Evolutionary conservation across 2,888 invertebrate species (phyloP), one percentile per base, ranked within the genome.

Genomic region (Chrysolina oricalcia): DNA sequence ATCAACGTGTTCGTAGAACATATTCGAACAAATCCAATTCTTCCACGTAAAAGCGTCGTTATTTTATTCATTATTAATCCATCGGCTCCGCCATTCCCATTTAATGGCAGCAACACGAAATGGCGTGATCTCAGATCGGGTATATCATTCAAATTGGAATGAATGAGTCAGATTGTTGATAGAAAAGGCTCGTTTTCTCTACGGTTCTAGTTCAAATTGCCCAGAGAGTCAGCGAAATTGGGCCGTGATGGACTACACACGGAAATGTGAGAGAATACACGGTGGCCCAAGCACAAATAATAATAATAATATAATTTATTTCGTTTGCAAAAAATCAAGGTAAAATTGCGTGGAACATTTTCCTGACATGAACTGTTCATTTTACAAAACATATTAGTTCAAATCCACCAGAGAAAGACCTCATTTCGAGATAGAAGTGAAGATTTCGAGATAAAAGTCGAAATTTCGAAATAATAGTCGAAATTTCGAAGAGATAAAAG

Each of bases 61-160:
- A 73, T 73, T 68, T 68, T 69, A 69, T 73, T 73, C 46, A 68
- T 73, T 73, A 53, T 53, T 53, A 70, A 64, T 70, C 63, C 63
- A 70, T 63, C 63, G 46, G 48, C 17, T 70, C 64, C 17, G 53
- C 63, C 46, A 70, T 70, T 63, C 63, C 46, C 48, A 46, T 63
- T 63, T 63, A 70, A 70, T 27, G 43, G 70, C 43, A 19, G 21
- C 43, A 70, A 70, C 70, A 70, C 70, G 70, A 53, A 64, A 70
- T 70, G 41, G 70, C 70, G 70, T 70, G 70, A 53, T 23, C 53
- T 53, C 13, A 3, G 53, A 11, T 53, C 4, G 21, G 53, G 53
- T 53, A 53, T 21, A 53, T 53, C 53, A 53, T 48, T 48, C 48
- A 48, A 48, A 48, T 48, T 48, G 48, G 48, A 48, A 48, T 10